Conservation (phyloP, 2,113 vertebrate species). For the Bombycilla garrulus region DNA sequence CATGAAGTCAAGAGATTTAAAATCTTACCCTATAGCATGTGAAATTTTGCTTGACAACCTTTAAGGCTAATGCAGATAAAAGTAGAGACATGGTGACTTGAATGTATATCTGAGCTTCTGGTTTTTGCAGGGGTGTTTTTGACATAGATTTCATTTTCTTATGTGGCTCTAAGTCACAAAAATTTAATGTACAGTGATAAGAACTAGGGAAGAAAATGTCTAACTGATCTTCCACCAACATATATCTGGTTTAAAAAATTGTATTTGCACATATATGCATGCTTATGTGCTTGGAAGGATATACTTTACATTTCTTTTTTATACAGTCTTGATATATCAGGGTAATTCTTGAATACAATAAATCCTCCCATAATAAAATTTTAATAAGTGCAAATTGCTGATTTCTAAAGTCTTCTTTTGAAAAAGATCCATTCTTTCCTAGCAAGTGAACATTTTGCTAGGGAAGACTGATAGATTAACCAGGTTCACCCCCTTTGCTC, state of each 20-base stretch:
- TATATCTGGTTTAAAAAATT: background rate
- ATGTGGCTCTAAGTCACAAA: background rate
- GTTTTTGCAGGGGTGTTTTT: accelerated
- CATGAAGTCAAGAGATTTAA: background rate
- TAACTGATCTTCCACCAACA: background rate
- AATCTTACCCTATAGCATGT: background rate
- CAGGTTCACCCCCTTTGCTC: background rate
- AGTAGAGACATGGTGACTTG: background rate
- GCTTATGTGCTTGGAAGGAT: background rate
- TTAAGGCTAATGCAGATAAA: background rate
- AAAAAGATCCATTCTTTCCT: background rate
- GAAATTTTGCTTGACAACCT: background rate
- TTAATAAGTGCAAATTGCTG: background rate
- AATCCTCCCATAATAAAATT: background rate
- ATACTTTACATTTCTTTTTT: background rate
- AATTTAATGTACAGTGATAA: background rate
- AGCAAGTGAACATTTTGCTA: background rate
- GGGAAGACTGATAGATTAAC: background rate
- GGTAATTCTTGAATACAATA: background rate
- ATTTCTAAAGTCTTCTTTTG: background rate
- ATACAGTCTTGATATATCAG: background rate
- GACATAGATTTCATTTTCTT: background rate
- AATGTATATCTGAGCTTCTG: background rate
- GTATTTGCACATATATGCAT: background rate
- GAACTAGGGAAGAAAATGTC: background rate